Percentiles rank a stretch among this genome's conserved stretches.
These are phyloP conservation scores for Clupea harengus DNA, from an alignment of 2,113 vertebrate genomes.

Conservation along the genomic window DNA sequence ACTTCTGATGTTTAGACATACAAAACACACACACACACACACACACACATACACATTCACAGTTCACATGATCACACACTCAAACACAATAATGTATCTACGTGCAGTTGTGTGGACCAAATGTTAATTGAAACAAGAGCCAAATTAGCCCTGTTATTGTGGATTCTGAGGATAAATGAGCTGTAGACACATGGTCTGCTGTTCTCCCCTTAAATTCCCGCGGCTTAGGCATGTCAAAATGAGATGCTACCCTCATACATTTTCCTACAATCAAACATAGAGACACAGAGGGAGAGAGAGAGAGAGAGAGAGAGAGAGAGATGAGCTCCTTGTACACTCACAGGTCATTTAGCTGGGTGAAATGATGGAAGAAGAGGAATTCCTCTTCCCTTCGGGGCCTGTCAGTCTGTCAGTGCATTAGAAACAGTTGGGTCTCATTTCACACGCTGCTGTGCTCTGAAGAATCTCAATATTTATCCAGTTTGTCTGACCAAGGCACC, in stretches of 20 bases:
- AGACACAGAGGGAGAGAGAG: slow-evolving; percentile 33
- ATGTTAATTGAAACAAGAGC: background rate
- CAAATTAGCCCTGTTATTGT: background rate
- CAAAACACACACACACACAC: slow-evolving; percentile 25
- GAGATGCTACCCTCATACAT: slow-evolving; percentile 34
- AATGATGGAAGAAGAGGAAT: slow-evolving; percentile 42
- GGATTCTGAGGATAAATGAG: slow-evolving; percentile 5
- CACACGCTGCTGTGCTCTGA: slow-evolving; percentile 61
- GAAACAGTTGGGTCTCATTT: slow-evolving; percentile 70
- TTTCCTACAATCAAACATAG: slow-evolving; percentile 8
- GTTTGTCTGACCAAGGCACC: slow-evolving; percentile 72
- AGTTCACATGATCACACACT: background rate
- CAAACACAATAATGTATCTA: background rate
- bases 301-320: slow-evolving; percentile 27
- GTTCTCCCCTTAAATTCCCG: slow-evolving; percentile 27
- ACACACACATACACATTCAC: background rate
- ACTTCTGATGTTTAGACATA: slow-evolving; percentile 22
- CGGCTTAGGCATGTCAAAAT: slow-evolving; percentile 14
- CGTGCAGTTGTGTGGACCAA: background rate
- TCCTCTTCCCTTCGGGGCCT: slow-evolving; percentile 46
- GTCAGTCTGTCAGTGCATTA: slow-evolving; percentile 53
- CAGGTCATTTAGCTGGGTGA: slow-evolving; percentile 55
- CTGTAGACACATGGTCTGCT: slow-evolving; percentile 28
- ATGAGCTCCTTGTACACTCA: background rate
- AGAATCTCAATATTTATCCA: slow-evolving; percentile 73